Percentiles rank a stretch among this genome's conserved stretches.
Conservation (phyloP, 2,797 vertebrate genomes). For the Coracias cyanogaster region DNA sequence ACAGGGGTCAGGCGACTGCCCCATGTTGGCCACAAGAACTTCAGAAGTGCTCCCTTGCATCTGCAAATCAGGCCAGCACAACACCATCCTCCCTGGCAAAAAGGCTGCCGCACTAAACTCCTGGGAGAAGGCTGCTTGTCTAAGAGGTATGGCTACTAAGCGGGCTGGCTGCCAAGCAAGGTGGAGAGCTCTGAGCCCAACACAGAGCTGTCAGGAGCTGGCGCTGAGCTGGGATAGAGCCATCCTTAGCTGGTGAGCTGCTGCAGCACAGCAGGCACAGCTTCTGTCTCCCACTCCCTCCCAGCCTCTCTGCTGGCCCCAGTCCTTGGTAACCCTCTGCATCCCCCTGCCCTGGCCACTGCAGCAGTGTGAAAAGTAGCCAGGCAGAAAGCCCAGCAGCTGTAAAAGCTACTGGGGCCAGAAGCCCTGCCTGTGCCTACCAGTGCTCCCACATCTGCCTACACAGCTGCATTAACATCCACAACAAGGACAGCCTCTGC, state of each 20-base stretch:
- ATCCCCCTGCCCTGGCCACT: not conserved
- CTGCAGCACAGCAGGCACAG: not conserved
- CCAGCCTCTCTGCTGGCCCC: not conserved
- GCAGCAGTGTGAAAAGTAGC: not conserved
- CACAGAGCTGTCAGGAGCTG: not conserved
- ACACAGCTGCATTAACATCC: fast-evolving
- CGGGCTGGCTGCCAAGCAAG: not conserved
- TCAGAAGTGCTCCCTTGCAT: not conserved
- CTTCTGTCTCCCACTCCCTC: not conserved
- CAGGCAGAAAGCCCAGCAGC: not conserved
- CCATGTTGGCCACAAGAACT: fast-evolving
- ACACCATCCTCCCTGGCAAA: not conserved
- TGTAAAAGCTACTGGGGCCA: not conserved
- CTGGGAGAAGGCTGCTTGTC: not conserved
- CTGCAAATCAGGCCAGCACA: not conserved
- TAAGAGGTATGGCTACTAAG: not conserved
- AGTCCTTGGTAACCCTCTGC: not conserved
- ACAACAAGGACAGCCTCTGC: not conserved
- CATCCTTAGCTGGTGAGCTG: not conserved
- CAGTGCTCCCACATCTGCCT: not conserved
- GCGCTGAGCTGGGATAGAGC: not conserved
- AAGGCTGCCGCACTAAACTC: not conserved
- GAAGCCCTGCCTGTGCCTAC: not conserved
- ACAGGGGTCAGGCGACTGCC: not conserved
- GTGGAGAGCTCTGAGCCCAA: not conserved